These are phyloP conservation scores for Daboia siamensis DNA, from an alignment of 2,113 vertebrate species.

Conservation along the genomic window DNA sequence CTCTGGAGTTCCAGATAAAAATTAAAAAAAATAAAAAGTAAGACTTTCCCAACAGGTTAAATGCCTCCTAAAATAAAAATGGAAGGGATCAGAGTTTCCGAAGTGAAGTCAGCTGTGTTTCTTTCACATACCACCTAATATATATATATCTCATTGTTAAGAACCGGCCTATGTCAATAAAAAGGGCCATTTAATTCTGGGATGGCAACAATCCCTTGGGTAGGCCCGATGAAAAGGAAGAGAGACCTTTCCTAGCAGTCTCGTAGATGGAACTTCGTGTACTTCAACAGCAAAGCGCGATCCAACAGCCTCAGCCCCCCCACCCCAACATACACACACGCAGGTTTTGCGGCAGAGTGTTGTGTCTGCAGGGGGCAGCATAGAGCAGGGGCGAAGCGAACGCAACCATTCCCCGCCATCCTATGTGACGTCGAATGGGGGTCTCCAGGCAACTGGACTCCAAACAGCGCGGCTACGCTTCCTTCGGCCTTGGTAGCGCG, in stretches of 20 bases:
- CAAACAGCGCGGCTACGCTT: slow-evolving; percentile 42
- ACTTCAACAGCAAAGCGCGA: background rate
- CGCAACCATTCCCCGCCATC: background rate
- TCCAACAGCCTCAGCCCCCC: background rate
- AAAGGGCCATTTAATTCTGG: background rate
- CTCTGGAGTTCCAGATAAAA: background rate
- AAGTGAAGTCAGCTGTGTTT: background rate
- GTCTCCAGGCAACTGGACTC: slow-evolving; percentile 68
- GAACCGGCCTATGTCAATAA: background rate
- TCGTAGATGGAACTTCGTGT: background rate
- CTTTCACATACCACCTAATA: background rate
- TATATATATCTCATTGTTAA: no score
- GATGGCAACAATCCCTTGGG: background rate
- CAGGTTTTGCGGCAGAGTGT: background rate
- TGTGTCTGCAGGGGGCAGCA: slow-evolving; percentile 3
- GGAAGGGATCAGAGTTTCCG: background rate
- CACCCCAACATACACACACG: background rate
- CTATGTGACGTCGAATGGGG: background rate
- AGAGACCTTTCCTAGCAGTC: background rate
- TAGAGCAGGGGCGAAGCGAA: background rate
- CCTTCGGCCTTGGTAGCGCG: slow-evolving; percentile 7
- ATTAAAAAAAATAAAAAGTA: no score
- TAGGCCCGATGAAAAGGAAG: background rate
- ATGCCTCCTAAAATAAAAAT: background rate
- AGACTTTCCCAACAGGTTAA: background rate